These are phyloP conservation scores for Telmatherina bonti DNA, from an alignment of 2,797 vertebrate species.

Conservation along the genomic window DNA sequence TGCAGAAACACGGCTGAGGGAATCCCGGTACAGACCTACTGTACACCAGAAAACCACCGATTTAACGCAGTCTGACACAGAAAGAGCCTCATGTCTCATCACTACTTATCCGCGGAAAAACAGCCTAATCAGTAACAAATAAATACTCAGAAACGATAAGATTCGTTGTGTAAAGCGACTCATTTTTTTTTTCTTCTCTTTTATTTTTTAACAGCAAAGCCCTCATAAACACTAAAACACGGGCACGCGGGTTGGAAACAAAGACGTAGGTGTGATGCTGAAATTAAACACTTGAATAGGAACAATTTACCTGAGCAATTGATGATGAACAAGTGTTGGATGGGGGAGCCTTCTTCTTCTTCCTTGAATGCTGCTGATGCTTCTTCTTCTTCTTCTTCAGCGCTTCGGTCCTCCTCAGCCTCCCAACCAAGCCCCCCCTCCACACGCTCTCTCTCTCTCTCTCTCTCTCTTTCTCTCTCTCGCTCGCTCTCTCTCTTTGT, in stretches of 20 bases:
- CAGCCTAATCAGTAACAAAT: neutral
- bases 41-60: no score
- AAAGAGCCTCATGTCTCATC: neutral
- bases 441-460: conserved; percentile 19
- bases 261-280: neutral
- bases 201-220: conserved; percentile 10
- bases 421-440: conserved; percentile 45
- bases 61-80: conserved; percentile 6
- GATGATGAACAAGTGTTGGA: conserved; percentile 30
- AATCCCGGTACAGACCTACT: conserved; percentile 53
- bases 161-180: neutral
- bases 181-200: conserved; percentile 21
- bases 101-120: neutral
- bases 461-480: conserved; percentile 27
- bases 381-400: conserved; percentile 59
- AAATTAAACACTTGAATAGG: neutral
- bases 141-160: neutral
- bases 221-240: conserved; percentile 19
- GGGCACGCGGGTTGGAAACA: conserved; percentile 3
- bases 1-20: conserved; percentile 64
- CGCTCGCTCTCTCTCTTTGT: conserved; percentile 12
- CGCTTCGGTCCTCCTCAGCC: conserved; percentile 69
- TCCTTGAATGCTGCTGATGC: conserved; percentile 22
- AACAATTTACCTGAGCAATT: conserved; percentile 68
- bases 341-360: conserved; percentile 16